phyloP scores from a whole-genome alignment of 2,797 vertebrate genomes.

The Tragopan temminckii region DNA sequence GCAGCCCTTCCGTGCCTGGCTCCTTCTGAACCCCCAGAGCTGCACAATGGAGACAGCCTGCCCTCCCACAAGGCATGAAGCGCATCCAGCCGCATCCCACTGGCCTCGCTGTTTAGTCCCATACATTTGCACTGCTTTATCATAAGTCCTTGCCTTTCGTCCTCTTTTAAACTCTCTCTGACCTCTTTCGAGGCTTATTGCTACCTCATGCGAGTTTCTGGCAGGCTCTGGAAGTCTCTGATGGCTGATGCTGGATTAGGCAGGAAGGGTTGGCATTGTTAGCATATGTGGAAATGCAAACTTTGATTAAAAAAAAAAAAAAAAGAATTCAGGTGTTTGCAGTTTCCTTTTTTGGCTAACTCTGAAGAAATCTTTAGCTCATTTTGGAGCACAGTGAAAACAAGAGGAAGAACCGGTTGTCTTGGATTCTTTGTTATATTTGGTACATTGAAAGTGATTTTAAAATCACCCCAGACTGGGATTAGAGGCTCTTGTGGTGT shows the following conservation, averaged over 20 bases:
- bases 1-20: neutral
- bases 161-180: constrained; percentile 14
- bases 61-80: neutral
- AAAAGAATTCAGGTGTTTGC: neutral
- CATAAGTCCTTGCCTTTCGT: neutral
- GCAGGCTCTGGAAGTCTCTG: neutral
- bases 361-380: neutral
- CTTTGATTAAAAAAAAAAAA: neutral
- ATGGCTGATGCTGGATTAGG: neutral
- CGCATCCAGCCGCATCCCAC: neutral
- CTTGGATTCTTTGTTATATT: neutral
- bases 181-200: neutral
- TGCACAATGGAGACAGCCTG: neutral
- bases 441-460: neutral
- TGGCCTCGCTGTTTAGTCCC: neutral
- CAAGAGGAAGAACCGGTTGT: neutral
- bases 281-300: constrained; percentile 1
- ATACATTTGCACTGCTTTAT: neutral
- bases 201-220: neutral
- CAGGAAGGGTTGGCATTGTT: neutral
- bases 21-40: neutral
- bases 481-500: neutral
- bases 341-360: neutral
- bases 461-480: neutral
- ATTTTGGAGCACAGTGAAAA: neutral